Evolutionary conservation across 2,113 vertebrate genomes (phyloP).

Genomic region (Leucopsar rothschildi): DNA sequence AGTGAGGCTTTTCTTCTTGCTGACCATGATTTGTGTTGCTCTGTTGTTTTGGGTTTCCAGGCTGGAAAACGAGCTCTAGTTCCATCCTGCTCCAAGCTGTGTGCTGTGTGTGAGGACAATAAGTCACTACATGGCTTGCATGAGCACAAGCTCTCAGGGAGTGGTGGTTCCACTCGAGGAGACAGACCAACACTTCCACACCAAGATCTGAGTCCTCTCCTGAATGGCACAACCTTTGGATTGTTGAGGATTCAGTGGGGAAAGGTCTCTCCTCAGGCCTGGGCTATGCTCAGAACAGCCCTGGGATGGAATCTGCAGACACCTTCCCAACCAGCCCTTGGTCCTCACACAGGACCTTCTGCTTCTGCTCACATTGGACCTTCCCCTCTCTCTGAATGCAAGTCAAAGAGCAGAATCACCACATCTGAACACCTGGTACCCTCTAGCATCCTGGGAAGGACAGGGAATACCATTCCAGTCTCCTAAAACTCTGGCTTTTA

Average conservation of each 20-base stretch:
- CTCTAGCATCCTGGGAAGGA: not conserved
- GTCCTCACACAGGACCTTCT: not conserved
- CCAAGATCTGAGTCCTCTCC: not conserved
- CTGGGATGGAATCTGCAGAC: not conserved
- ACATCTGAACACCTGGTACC: not conserved
- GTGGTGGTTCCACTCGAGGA: rapidly evolving
- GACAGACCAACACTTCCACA: not conserved
- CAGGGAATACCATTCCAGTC: not conserved
- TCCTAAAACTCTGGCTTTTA: not conserved
- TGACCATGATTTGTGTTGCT: not conserved
- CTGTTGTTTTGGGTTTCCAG: not conserved
- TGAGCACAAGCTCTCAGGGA: not conserved
- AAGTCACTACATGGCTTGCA: not conserved
- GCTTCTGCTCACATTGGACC: not conserved
- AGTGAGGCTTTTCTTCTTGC: not conserved
- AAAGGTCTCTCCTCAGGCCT: not conserved
- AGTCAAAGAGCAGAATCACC: rapidly evolving
- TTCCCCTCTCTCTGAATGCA: not conserved
- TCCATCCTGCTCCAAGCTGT: not conserved
- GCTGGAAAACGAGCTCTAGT: not conserved
- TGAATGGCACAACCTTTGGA: rapidly evolving
- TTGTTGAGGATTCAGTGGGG: not conserved
- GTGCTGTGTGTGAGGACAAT: not conserved
- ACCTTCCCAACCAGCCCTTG: not conserved
- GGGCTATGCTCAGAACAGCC: not conserved